These are phyloP conservation scores for Clunio marinus DNA, from an alignment of 2,888 invertebrate genomes.

Conservation along the genomic window DNA sequence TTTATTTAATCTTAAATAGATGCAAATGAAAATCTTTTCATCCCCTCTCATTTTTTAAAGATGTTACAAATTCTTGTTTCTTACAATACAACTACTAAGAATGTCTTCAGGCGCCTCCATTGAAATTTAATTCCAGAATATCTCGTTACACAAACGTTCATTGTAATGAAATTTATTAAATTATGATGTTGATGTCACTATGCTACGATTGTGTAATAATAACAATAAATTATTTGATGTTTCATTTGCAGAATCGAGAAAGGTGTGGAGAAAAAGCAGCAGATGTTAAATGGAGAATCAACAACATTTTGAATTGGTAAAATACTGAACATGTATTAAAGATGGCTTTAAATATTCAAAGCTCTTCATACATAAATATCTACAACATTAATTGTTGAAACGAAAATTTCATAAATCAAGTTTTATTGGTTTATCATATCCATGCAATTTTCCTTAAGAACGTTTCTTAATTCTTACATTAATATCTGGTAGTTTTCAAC, in stretches of 20 bases:
- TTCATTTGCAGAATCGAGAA: constrained; percentile 17
- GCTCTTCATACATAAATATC: too few species aligned
- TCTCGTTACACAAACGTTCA: constrained; percentile 14
- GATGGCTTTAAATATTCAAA: constrained; percentile 28
- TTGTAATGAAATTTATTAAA: constrained; percentile 28
- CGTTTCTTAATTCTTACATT: too few species aligned
- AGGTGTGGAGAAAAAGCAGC: constrained; percentile 15
- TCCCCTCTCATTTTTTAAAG: background rate
- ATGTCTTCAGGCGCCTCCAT: background rate
- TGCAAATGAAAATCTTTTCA: background rate
- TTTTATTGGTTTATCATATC: too few species aligned
- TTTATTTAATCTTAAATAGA: background rate
- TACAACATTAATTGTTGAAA: too few species aligned
- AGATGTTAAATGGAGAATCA: background rate
- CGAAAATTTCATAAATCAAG: too few species aligned
- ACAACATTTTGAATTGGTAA: constrained; percentile 21
- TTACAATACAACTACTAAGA: background rate
- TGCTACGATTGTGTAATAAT: constrained; percentile 27
- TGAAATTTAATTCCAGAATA: constrained; percentile 20
- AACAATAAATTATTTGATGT: constrained; percentile 35
- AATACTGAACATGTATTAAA: constrained; percentile 32
- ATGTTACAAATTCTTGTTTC: background rate
- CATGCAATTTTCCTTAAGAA: too few species aligned
- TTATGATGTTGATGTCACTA: constrained; percentile 25
- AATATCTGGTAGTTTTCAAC: too few species aligned